phyloP scores from a whole-genome alignment of 2,888 invertebrate species.

The Xestoiulus laeticollis region DNA sequence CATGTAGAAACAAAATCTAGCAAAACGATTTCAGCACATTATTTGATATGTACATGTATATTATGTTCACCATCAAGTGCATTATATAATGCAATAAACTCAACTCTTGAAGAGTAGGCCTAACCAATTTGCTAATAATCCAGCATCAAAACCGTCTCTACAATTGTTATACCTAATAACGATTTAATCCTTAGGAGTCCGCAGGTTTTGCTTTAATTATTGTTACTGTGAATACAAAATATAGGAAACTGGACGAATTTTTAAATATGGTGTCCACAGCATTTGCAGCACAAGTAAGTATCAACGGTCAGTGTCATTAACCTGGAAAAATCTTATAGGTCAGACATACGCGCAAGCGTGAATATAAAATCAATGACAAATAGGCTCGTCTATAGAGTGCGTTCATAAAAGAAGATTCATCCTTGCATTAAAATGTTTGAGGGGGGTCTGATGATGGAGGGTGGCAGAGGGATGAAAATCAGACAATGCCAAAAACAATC shows the following conservation, averaged over 20 bases:
- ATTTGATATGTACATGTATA: too few relatives aligned
- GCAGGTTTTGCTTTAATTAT: too few relatives aligned
- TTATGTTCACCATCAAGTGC: too few relatives aligned
- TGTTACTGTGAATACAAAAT: too few relatives aligned
- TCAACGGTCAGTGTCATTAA: not conserved
- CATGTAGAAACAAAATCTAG: too few relatives aligned
- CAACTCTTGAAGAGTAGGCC: too few relatives aligned
- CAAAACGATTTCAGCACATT: too few relatives aligned
- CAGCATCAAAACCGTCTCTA: too few relatives aligned
- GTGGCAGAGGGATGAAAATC: not conserved
- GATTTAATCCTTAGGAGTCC: too few relatives aligned
- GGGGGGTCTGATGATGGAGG: not conserved
- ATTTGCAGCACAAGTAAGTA: not conserved
- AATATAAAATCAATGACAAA: constrained; percentile 9
- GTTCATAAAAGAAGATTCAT: not conserved
- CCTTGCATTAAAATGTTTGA: not conserved
- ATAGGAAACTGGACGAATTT: not conserved
- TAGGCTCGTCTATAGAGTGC: not conserved
- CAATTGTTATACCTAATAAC: too few relatives aligned
- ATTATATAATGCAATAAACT: too few relatives aligned
- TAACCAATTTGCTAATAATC: too few relatives aligned
- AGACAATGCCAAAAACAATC: not conserved
- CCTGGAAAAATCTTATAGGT: not conserved
- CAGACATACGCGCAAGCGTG: not conserved
- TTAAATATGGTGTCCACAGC: not conserved